Base-by-base conservation (phyloP, 2,113 vertebrate genomes). In the Tringa solitaria region DNA sequence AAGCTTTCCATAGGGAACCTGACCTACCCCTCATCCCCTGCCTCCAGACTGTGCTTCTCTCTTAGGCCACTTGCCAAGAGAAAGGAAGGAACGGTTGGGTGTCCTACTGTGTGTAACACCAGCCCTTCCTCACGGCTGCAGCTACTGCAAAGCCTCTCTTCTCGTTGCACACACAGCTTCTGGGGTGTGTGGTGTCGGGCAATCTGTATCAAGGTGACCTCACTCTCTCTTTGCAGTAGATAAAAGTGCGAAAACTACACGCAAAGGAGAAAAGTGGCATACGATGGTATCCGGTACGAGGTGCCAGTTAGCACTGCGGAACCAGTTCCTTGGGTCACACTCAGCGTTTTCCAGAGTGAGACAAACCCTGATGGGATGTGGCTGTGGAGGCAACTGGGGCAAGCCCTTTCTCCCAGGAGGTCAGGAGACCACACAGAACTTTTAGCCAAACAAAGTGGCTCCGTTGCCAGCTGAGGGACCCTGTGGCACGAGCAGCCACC, bases 1-100 rank as follows among this genome's bases (percentile, higher is more conserved):
- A 22, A 67, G 27, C 32, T 37, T 37, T 60, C 32, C 1, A 0
- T 10, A 17, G n/a, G 41, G 12, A 46, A 23, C n/a, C 63, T 28
- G 28, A 11, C 27, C 9, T 4, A 45, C 6, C 32, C 13, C n/a
- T 33, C 45, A 4, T 2, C 24, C 79, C 33, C 9, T 9, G 53
- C 4, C 30, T 8, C 22, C 2, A 8, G 39, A 26, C 70, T 23
- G 43, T 19, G 23, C 33, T 12, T 50, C 72, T 67, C 30, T 57
- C 37, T 30, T 16, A 1, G 1, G 10, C 35, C 24, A 8, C 23
- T 14, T 28, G 8, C 41, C 19, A 12, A 19, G 43, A 33, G 57
- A 57, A n/a, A 11, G 1, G 2, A 16, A 10, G 2, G 48, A 23
- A 9, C 0, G 5, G 28, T n/a, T n/a, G 7, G 1, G 27, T 33